These are phyloP conservation scores for Andrena bicolor DNA, from an alignment of 2,888 invertebrate genomes.

Conservation along the genomic window DNA sequence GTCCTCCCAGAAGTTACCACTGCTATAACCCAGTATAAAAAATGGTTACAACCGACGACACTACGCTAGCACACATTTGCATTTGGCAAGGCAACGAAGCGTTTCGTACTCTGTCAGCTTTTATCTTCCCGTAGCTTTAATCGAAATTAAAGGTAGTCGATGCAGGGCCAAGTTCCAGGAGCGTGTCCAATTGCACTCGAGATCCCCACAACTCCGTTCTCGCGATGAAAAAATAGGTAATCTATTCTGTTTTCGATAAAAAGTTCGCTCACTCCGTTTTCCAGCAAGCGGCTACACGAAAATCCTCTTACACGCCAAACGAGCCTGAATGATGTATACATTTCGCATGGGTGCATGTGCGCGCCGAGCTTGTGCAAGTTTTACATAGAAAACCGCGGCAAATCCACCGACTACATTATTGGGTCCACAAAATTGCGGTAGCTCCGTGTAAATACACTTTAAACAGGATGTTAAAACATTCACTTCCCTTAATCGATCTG, in stretches of 20 bases:
- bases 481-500: no score
- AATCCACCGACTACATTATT: constrained; percentile 45
- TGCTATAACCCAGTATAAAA: background rate
- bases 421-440: constrained; percentile 41
- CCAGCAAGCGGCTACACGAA: constrained; percentile 71
- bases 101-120: constrained; percentile 15
- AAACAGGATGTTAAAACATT: background rate
- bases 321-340: constrained; percentile 55
- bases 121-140: constrained; percentile 39
- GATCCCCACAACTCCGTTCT: constrained; percentile 41
- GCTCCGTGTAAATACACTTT: constrained; percentile 21
- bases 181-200: constrained; percentile 54
- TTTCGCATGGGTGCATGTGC: constrained; percentile 18
- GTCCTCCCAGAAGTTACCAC: no score
- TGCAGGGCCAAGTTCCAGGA: constrained; percentile 41
- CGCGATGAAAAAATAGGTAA: constrained; percentile 51
- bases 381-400: constrained; percentile 37
- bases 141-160: constrained; percentile 43
- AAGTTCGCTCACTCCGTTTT: constrained; percentile 71
- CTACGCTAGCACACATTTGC: background rate
- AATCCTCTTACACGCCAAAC: constrained; percentile 71
- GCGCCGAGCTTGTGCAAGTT: constrained; percentile 7
- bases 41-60: background rate
- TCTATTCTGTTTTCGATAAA: constrained; percentile 57
- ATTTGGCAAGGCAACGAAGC: constrained; percentile 18